These are phyloP conservation scores for Holothuria glaberrima DNA, from an alignment of 35 echinoderm and acorn worm species.

Conservation along the genomic window DNA sequence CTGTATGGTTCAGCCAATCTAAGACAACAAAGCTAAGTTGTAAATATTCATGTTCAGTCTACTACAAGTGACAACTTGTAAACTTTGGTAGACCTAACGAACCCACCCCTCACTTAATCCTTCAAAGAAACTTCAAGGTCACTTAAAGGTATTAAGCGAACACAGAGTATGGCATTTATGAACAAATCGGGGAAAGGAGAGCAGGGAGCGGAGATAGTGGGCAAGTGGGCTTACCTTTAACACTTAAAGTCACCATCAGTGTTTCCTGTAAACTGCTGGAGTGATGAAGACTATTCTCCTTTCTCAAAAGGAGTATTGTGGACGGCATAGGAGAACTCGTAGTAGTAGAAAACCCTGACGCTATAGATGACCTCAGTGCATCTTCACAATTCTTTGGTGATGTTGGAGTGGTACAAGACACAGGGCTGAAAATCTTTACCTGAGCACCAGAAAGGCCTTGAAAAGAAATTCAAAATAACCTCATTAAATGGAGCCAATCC, in stretches of 20 bases:
- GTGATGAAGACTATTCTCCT: slow-evolving; percentile 84
- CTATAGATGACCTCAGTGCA: slow-evolving; percentile 62
- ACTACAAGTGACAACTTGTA: too few species aligned
- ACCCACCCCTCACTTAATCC: too few species aligned
- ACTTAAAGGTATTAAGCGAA: too few species aligned
- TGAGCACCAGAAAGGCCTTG: slow-evolving; percentile 81
- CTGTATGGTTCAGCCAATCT: too few species aligned
- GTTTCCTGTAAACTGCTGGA: slow-evolving; percentile 65
- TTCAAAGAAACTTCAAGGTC: too few species aligned
- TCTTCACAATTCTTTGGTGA: slow-evolving; percentile 89
- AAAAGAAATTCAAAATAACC: background rate
- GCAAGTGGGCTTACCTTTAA: slow-evolving; percentile 56
- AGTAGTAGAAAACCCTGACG: slow-evolving; percentile 72
- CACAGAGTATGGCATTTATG: too few species aligned
- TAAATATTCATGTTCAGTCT: too few species aligned
- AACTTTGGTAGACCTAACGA: too few species aligned
- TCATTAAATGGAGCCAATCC: too few species aligned
- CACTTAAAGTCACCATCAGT: slow-evolving; percentile 75
- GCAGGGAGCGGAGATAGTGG: too few species aligned
- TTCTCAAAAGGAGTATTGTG: slow-evolving; percentile 68
- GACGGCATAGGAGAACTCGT: slow-evolving; percentile 85
- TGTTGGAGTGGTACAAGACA: slow-evolving; percentile 92
- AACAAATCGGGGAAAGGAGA: too few species aligned
- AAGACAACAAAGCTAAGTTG: too few species aligned
- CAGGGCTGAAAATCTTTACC: slow-evolving; percentile 79